Base-by-base conservation (phyloP, 2,888 invertebrate species). In the Doris montereyensis region DNA sequence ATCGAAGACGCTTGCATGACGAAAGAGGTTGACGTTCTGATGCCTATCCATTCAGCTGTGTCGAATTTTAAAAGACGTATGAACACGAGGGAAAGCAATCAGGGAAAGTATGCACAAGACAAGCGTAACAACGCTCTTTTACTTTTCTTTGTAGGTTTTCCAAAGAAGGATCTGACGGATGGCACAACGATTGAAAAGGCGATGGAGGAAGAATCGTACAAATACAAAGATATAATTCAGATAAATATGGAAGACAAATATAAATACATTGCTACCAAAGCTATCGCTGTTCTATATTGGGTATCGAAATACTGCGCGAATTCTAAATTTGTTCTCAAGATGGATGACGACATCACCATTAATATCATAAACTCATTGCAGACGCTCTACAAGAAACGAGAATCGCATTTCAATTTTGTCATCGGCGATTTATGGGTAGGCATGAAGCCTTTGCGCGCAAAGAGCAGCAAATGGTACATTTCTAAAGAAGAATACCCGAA, bases 301-400 rank as follows among this genome's bases (percentile, higher is more conserved):
- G 85, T 88, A 0, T 81, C 84, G 2, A 85, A 83, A 41, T 85
- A 84, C 78, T 91, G 91, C 81, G 85, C 82, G n/a, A 81, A 86
- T 35, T 88, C 88, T 1, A 85, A 85, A 70, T 90, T 85, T 73
- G 83, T 91, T 26, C 83, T 91, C 21, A 90, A 90, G 81, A 83
- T 86, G 0, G 91, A 91, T 79, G 91, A 91, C 80, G 91, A 91
- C 72, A 88, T 88, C 0, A 86, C 90, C 77, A 86, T 91, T n/a
- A 89, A 91, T 72, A 81, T 87, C 88, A 89, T 95, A 30, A 94
- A 94, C 84, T 93, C 93, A 82, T 90, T 94, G 41, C 73, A 82
- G 8, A 62, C 30, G 30, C 65, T 70, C 79, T 79, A 3, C 8
- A 8, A 28, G 1, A 26, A 35, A 26, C 32, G 30, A 13, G 80